phyloP scores from a whole-genome alignment of 2,888 invertebrate genomes.

The Liopterus haemorrhoidalis region DNA sequence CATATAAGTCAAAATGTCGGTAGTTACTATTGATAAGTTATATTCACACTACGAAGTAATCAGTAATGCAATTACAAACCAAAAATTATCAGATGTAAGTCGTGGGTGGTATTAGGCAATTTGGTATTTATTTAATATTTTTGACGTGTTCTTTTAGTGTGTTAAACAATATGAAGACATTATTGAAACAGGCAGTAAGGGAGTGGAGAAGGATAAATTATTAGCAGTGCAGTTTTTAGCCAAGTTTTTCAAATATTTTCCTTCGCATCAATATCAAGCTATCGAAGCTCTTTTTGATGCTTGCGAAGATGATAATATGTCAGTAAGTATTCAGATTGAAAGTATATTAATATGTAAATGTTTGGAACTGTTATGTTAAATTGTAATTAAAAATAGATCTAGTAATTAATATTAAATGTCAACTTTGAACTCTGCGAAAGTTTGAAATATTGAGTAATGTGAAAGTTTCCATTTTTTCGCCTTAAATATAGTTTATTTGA shows the following conservation, averaged over 20 bases:
- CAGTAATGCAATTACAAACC: no score
- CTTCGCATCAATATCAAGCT: conserved; percentile 75
- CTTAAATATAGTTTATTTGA: no score
- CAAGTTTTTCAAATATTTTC: conserved; percentile 89
- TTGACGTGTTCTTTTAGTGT: no score
- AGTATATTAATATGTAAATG: conserved; percentile 9
- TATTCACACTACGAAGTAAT: no score
- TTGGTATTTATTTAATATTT: no score
- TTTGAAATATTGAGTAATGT: no score
- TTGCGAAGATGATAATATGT: conserved; percentile 90
- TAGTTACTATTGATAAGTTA: no score
- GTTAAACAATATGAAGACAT: conserved; percentile 83
- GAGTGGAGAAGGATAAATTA: conserved; percentile 82
- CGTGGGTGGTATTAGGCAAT: no score
- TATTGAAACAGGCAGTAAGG: conserved; percentile 74
- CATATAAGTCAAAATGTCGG: no score
- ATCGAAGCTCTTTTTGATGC: conserved; percentile 89
- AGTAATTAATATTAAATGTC: background rate
- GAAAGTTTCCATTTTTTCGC: no score
- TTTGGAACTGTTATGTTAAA: background rate
- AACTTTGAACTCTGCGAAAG: no score
- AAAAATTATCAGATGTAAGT: no score
- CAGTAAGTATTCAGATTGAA: conserved; percentile 55
- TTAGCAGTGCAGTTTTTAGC: conserved; percentile 93
- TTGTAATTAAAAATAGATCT: background rate